A percentile compares a stretch with the other conserved stretches of the same genome.
phyloP scores from a whole-genome alignment of 2,797 vertebrate species.

The Rhinoraja longicauda region DNA sequence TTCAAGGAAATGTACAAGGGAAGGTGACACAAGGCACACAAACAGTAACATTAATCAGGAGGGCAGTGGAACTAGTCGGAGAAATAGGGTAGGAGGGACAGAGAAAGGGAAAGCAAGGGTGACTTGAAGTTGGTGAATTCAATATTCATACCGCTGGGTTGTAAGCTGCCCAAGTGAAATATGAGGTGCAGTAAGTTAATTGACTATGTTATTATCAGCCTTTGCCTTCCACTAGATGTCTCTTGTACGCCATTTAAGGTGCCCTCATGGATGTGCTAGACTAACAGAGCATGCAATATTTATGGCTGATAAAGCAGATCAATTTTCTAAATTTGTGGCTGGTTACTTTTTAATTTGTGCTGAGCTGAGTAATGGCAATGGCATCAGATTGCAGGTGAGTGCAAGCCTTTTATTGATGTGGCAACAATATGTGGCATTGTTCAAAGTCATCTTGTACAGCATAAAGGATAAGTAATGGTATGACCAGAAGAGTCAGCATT shows the following conservation, averaged over 20 bases:
- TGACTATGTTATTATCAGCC: not conserved
- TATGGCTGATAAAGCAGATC: not conserved
- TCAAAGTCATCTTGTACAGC: not conserved
- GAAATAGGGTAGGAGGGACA: too few species aligned
- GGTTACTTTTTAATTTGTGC: not conserved
- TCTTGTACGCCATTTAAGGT: not conserved
- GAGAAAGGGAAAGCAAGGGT: too few species aligned
- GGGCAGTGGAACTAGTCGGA: too few species aligned
- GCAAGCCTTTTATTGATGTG: constrained; percentile 33
- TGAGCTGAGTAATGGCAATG: not conserved
- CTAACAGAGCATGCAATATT: not conserved
- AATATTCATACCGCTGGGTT: too few species aligned
- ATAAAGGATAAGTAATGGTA: not conserved
- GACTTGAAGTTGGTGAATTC: too few species aligned
- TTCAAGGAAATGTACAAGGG: too few species aligned
- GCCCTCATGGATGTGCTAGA: not conserved
- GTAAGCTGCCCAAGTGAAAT: too few species aligned
- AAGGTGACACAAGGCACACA: too few species aligned
- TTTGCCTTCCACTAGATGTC: not conserved
- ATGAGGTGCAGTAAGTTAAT: too few species aligned
- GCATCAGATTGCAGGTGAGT: not conserved
- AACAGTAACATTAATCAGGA: too few species aligned
- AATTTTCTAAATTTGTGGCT: not conserved
- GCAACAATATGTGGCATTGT: not conserved
- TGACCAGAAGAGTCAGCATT: not conserved